Evolutionary conservation across 2,113 vertebrate genomes (phyloP), one percentile per base, ranked within the genome.

Genomic region (Anarhynchus alexandrinus): DNA sequence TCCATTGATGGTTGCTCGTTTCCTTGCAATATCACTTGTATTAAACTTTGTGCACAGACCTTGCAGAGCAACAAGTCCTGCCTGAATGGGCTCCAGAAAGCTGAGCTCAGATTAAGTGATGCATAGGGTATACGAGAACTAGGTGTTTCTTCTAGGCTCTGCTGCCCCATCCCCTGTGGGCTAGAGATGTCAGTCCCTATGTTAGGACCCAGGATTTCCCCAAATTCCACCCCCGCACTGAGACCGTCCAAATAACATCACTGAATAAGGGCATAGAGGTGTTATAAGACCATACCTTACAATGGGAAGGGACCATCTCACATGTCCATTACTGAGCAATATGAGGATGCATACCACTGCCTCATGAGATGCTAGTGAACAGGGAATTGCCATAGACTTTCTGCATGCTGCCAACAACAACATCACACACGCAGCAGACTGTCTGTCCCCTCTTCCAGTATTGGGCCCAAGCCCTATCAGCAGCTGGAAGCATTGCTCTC

Each of bases 321-420:
- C 2, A 5, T 2, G 3, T 34, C 26, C 40, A 3, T 40, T 34
- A 19, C 23, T 11, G n/a, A 54, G 15, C 15, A 21, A 12, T 1
- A 7, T 2, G 13, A 19, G 23, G 57, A 20, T 29, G 20, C 20
- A 17, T 4, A 20, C 16, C 32, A 5, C 14, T 9, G 23, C n/a
- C 61, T 65, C 1, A 0, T 7, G 34, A 55, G 43, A 52, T n/a
- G 32, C 30, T 29, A 54, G 20, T 6, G 14, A 58, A 10, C 7
- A n/a, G 25, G 15, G 7, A 34, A 10, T 12, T 59, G 42, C 25
- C 10, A 15, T 2, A 21, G 49, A 11, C 32, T 16, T 27, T 6
- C 42, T 52, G 32, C n/a, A 10, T 5, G 42, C 42, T 64, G 22
- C 26, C 22, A 27, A 40, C 34, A 59, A 7, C 45, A 47, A 19